Base-by-base conservation (phyloP, 2,113 vertebrate genomes). In the Calonectris borealis region DNA sequence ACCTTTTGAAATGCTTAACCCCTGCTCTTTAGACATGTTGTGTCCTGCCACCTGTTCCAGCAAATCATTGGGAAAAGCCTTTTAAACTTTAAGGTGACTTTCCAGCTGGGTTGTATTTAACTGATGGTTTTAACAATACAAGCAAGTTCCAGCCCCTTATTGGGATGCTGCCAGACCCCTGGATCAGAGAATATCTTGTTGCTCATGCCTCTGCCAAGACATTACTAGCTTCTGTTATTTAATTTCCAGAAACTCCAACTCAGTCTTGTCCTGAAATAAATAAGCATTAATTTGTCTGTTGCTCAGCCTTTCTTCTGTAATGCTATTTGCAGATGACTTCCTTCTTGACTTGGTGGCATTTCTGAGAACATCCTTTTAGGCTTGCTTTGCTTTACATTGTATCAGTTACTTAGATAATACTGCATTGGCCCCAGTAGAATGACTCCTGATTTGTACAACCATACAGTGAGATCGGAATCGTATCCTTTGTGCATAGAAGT, bases 241-340 rank as follows among this genome's bases (percentile, higher is more conserved):
- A 34, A 94, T 90, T 96, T 89, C 88, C 94, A 94, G 94, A 93
- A 97, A 91, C 55, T 84, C 64, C 48, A 79, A 15, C 57, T 89
- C 48, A 42, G 8, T 78, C 75, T 61, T 76, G 24, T 68, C 40
- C 26, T 72, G 77, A 86, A 93, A 92, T 78, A 78, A 83, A 78
- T 71, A 8, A 90, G 27, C 26, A 38, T 90, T 91, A 38, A 17
- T 92, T 90, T 88, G 42, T 86, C 68, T 83, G 25, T 61, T 83
- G 38, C 46, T 83, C 26, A 81, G 32, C 12, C 9, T 78, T 90
- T 88, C 42, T 80, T 88, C 83, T 92, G 65, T 55, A 65, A 70
- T 51, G 16, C 40, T 3, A 40, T 93, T 94, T 93, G 66, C 44
- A 91, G 72, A 51, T 76, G 19, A 58, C 36, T 76, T 76, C 26